phyloP scores from a whole-genome alignment of 2,113 vertebrate genomes.

The Tiliqua scincoides region DNA sequence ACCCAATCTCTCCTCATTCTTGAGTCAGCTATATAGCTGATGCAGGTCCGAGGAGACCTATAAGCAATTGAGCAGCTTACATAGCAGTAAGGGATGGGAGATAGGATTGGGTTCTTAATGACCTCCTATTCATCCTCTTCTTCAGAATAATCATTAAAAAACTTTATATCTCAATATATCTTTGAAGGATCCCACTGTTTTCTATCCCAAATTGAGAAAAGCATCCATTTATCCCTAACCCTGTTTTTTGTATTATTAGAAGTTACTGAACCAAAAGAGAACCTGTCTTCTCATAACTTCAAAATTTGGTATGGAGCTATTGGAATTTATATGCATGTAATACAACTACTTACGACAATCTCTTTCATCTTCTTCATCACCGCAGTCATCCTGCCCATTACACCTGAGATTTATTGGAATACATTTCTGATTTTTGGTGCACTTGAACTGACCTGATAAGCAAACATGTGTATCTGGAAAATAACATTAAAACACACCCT shows the following conservation, averaged over 20 bases:
- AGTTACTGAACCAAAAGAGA: background rate
- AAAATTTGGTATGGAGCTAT: background rate
- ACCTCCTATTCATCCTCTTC: too few species aligned
- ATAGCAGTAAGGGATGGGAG: too few species aligned
- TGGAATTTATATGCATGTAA: background rate
- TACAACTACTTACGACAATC: constrained; percentile 91
- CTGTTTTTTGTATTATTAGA: background rate
- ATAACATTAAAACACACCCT: background rate
- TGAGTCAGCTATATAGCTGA: too few species aligned
- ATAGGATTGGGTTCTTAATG: too few species aligned
- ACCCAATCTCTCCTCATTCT: too few species aligned
- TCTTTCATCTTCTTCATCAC: constrained; percentile 94
- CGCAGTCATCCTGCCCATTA: constrained; percentile 96
- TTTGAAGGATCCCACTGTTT: background rate
- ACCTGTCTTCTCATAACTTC: background rate
- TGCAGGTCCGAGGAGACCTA: too few species aligned
- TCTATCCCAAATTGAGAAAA: background rate
- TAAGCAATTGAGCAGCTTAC: too few species aligned
- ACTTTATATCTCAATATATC: background rate
- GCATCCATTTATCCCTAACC: background rate
- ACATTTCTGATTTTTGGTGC: constrained; percentile 93
- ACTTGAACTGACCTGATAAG: constrained; percentile 97
- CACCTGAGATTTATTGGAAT: constrained; percentile 95
- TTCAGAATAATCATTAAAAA: too few species aligned
- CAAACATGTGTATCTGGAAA: constrained; percentile 92